These are phyloP conservation scores for Actinia tenebrosa DNA, from an alignment of 64 coral and sea anemone genomes.

Conservation along the genomic window DNA sequence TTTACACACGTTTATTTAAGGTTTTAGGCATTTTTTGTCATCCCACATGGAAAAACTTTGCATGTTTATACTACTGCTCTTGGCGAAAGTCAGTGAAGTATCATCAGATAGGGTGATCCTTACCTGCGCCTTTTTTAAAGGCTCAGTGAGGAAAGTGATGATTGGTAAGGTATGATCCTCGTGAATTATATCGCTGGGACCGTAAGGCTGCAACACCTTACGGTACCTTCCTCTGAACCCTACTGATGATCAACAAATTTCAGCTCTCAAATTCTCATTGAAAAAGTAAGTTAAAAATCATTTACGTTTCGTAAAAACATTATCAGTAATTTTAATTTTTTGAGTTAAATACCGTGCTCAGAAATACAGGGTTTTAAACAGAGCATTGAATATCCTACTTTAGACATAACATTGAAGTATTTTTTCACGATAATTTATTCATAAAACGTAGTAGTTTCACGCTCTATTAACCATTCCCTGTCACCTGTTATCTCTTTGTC, in stretches of 20 bases:
- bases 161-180: conserved; percentile 57
- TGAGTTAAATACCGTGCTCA: no score
- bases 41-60: neutral
- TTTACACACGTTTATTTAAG: neutral
- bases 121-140: conserved; percentile 65
- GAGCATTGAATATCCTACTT: no score
- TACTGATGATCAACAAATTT: conserved; percentile 32
- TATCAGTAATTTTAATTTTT: no score
- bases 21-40: neutral
- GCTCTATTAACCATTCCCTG: no score
- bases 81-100: fast-evolving
- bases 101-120: conserved; percentile 93
- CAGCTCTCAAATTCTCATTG: no score
- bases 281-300: neutral
- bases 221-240: conserved; percentile 43
- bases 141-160: conserved; percentile 90
- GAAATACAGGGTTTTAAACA: no score
- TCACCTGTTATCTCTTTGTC: no score
- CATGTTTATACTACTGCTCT: neutral
- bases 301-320: no score
- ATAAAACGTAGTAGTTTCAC: no score
- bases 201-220: conserved; percentile 42
- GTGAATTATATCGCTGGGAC: conserved; percentile 80
- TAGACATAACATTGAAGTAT: no score
- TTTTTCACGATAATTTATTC: no score